A percentile compares a stretch with the other conserved stretches of the same genome.
Conservation (phyloP, 2,113 vertebrate genomes). For the Tretioscincus oriximinensis region DNA sequence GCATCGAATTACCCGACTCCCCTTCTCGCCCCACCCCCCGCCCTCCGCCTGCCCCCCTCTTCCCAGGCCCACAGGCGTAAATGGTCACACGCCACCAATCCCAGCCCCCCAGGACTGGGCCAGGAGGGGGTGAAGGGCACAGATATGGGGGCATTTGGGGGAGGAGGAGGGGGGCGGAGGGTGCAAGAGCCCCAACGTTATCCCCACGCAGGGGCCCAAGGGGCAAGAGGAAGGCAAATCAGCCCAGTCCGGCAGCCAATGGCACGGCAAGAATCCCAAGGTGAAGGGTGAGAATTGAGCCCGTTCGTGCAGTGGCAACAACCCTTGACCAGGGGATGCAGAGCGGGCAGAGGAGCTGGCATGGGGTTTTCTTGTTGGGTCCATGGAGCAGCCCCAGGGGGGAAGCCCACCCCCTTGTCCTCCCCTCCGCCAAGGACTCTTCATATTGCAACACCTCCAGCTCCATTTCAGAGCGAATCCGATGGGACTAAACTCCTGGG, state of each 20-base stretch:
- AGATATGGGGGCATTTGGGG: neutral
- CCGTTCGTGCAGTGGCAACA: too few species aligned
- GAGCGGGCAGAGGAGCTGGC: too few species aligned
- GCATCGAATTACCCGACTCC: neutral
- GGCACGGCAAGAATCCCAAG: neutral
- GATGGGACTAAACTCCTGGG: too few species aligned
- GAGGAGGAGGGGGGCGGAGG: neutral
- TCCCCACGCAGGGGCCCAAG: neutral
- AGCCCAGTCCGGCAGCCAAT: too few species aligned
- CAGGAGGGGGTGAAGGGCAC: neutral
- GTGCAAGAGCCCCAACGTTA: neutral
- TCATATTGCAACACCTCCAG: too few species aligned
- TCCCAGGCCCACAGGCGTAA: neutral
- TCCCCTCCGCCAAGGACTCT: too few species aligned
- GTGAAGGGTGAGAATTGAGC: neutral
- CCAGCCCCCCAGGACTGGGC: neutral
- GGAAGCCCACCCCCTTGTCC: too few species aligned
- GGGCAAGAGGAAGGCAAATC: neutral
- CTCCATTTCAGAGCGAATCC: too few species aligned
- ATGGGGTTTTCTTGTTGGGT: too few species aligned
- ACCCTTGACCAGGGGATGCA: too few species aligned
- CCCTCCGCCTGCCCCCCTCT: neutral
- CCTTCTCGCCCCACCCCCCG: neutral
- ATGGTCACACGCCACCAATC: too few species aligned
- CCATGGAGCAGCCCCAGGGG: too few species aligned